phyloP scores from a whole-genome alignment of 1,140 invertebrate genomes.

The Latrodectus geometricus region DNA sequence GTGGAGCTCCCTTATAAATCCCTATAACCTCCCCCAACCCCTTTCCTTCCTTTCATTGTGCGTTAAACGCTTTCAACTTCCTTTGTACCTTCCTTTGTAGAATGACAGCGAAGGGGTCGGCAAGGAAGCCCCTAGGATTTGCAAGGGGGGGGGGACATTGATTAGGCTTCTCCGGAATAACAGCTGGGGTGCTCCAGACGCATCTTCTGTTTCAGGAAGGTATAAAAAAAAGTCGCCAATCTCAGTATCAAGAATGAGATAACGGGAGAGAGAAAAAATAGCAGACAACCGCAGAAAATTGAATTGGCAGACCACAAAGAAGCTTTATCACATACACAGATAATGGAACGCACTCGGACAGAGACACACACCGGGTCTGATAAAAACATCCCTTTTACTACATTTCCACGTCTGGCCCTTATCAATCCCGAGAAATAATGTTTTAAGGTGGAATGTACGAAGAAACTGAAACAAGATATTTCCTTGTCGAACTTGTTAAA shows the following conservation, averaged over 20 bases:
- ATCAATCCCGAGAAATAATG: too few species aligned
- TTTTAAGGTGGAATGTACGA: too few species aligned
- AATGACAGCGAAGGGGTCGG: neutral
- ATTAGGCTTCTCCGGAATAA: neutral
- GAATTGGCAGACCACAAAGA: neutral
- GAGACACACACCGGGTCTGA: too few species aligned
- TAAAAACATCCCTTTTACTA: too few species aligned
- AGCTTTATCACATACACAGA: neutral
- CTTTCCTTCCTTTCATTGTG: neutral
- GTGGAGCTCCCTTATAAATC: slow-evolving; percentile 24
- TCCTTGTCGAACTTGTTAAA: too few species aligned
- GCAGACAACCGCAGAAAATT: neutral
- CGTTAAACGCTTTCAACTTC: slow-evolving; percentile 27
- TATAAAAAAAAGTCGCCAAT: neutral
- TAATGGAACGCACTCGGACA: neutral
- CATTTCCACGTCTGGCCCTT: too few species aligned
- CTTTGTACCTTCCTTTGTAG: slow-evolving; percentile 13
- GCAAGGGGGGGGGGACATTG: neutral
- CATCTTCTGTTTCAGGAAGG: neutral
- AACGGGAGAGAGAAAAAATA: neutral
- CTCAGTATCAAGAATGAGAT: neutral
- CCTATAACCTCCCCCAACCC: slow-evolving; percentile 3
- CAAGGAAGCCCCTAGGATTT: neutral
- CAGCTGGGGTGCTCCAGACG: neutral
- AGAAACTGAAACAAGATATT: too few species aligned